Base-by-base conservation (phyloP, 2,888 invertebrate species). In the Limnephilus marmoratus region DNA sequence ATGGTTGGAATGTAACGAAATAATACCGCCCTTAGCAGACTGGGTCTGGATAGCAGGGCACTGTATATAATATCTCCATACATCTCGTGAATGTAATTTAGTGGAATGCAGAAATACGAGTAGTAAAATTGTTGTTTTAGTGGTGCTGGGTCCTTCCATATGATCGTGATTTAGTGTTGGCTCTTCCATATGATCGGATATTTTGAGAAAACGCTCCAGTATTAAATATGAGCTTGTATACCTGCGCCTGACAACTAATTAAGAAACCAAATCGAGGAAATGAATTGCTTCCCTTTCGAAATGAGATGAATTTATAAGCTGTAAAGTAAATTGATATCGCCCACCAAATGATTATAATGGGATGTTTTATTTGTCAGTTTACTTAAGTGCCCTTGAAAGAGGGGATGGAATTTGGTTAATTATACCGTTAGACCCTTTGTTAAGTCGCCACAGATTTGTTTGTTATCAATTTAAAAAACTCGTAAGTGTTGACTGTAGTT, bases 51-150 rank as follows among this genome's bases (percentile, higher is more conserved):
- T 31, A 86, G 85, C 86, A 34, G n/a, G 45, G 31, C 45, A 41
- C 88, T 45, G 45, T 82, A 89, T 90, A 24, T 68, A 68, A 68
- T 68, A 24, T 68, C 85, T 68, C 49, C 18, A 53, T 53, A 68
- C 53, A 41, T 53, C 31, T 91, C 41, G 90, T 86, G 92, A 90
- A 92, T 90, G 90, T 92, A 90, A 91, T 91, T 92, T 91, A 91
- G 91, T 91, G 92, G 92, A 92, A 92, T 92, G 92, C 92, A 92
- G 92, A 92, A 91, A 92, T 92, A 92, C 92, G 91, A 92, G 91
- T 92, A 85, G 85, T 85, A 29, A 91, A 91, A 92, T 91, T 89
- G 92, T 92, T 92, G 92, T 92, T 91, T 92, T 91, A 92, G 92
- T 89, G 31, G 7, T 11, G 81, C 90, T 29, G 81, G 41, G 90